These are phyloP conservation scores for Bathynomus jamesi DNA, from an alignment of 1,140 invertebrate species.

Conservation along the genomic window DNA sequence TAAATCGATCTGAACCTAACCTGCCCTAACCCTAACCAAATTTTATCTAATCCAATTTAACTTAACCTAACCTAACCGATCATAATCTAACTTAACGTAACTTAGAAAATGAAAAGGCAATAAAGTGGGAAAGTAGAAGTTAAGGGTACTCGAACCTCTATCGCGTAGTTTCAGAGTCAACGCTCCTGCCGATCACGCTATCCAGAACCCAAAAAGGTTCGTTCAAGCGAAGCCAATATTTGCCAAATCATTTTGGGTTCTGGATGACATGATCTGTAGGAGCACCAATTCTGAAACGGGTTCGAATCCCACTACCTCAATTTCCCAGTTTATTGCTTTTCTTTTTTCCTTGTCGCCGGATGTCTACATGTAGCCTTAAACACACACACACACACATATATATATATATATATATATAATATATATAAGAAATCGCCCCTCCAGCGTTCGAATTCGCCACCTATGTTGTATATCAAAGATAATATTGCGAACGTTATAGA, in stretches of 20 bases:
- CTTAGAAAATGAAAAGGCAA: neutral
- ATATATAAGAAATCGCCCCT: no score
- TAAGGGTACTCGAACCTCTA: no score
- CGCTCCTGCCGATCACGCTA: no score
- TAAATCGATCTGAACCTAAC: neutral
- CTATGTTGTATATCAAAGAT: no score
- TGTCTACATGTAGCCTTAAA: neutral
- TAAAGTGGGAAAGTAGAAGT: neutral
- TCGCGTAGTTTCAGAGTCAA: no score
- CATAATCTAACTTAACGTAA: neutral
- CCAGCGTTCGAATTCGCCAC: no score
- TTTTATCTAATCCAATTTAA: neutral
- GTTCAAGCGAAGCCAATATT: no score
- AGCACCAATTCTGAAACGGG: no score
- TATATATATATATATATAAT: neutral
- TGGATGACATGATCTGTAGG: no score
- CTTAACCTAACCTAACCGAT: neutral
- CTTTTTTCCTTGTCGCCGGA: neutral
- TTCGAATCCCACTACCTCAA: neutral
- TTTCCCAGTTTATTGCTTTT: neutral
- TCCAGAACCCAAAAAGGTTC: no score
- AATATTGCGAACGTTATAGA: no score
- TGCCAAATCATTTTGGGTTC: no score
- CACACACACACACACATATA: neutral
- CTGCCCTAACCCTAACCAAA: neutral